Evolutionary conservation across 1,140 invertebrate genomes (phyloP), one percentile per base, ranked within the genome.

Genomic region (Ptiloglossa arizonensis): DNA sequence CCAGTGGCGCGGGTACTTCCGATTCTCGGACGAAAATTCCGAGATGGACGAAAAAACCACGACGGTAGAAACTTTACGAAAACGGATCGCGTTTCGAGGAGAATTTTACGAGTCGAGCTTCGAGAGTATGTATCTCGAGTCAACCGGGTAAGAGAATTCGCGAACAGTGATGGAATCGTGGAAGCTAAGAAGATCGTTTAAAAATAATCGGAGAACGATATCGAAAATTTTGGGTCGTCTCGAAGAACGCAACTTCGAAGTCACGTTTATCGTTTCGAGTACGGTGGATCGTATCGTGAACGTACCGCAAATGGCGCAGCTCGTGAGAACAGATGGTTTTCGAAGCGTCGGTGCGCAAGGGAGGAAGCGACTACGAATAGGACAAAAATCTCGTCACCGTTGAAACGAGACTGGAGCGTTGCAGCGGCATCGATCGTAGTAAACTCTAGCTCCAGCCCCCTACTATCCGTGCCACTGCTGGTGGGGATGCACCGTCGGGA

Each of bases 1-100:
- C 22, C 82, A 85, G 72, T 84, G 82, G 83, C 81, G 72, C 82
- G 48, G 63, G 78, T 73, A 80, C 73, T 35, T 46, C 32, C 50
- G 52, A 71, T 83, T 80, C 52, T 59, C 24, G 3, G 4, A 6
- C 1, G 15, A 1, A 29, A 32, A 59, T 44, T 59, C 22, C 48
- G 13, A 41, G 46, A 62, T 52, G 32, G 27, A 68, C 63, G 15
- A 60, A n/a, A n/a, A n/a, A n/a, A n/a, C n/a, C n/a, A n/a, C n/a
- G n/a, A n/a, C n/a, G n/a, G n/a, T n/a, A n/a, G n/a, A n/a, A 50
- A 66, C 11, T 22, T n/a, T 9, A 15, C 1, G 13, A 9, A 52
- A 63, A 17, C 13, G 9, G 24, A 19, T 5, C 22, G 11, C 22
- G 19, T 22, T 5, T 1, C n/a, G n/a, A n/a, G n/a, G n/a, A n/a